Evolutionary conservation across 92 coral and sea anemone genomes (phyloP), one percentile per base, ranked within the genome.

Genomic region (Epizoanthus fatuus): DNA sequence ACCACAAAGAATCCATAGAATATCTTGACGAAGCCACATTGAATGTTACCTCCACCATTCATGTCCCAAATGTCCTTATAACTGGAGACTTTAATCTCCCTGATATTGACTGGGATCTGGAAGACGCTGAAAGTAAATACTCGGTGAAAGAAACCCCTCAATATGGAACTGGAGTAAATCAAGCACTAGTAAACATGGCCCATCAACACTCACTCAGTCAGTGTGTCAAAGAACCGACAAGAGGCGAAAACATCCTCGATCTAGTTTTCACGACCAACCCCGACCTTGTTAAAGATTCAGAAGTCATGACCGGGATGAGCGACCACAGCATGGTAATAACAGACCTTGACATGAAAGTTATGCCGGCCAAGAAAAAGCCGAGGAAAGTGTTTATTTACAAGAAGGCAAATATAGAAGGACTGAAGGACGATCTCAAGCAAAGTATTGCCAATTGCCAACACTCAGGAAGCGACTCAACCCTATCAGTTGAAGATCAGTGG

Each of bases 31-130:
- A 84, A 70, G 25, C 87, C 56, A 69, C 59, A 57, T 22, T 1
- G 56, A 53, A 37, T 19, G 45, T 15, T 35, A 70, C 55, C 22
- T 84, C 72, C 70, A 72, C 13, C 44, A 58, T 6, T 57, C 53
- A 65, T 44, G 13, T 68, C 20, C 86, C 86, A 15, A 13, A 39
- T 67, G n/a, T 66, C 3, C 17, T 68, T 16, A 32, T 69, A 40
- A 80, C 74, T 81, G 86, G 86, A 59, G 86, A 81, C 70, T 81
- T 65, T 60, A 81, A 81, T 81, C 76, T 81, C 7, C 69, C 86
- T 57, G 38, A 68, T 19, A 69, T 81, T 1, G 35, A 81, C 52
- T 81, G 78, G 86, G 78, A 68, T 19, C 6, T 42, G 5, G 22
- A 39, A 42, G 72, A 66, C 72, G 12, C 44, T 69, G 74, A 69